Base-by-base conservation (phyloP, 2,113 vertebrate genomes). In the Dolichotis patagonum region DNA sequence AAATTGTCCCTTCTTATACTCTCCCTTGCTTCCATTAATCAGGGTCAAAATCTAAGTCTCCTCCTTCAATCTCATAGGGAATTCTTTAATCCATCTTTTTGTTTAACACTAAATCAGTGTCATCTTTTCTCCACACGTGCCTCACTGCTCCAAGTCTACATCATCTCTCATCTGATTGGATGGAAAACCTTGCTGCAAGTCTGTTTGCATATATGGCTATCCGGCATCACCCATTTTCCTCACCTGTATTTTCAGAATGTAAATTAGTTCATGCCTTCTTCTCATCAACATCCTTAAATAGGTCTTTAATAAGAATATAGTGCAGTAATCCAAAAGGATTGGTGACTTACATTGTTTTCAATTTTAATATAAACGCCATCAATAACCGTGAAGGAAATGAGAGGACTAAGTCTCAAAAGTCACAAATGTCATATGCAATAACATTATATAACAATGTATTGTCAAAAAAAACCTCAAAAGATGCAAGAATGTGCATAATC, bases 121-220 rank as follows among this genome's bases (percentile, higher is more conserved):
- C 22, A 20, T 12, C 5, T 62, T 54, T 35, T 28, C 5, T 41
- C 26, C 2, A 11, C 9, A 49, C 56, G 14, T 38, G 6, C 13
- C 32, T 93, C n/a, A 1, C 12, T 85, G 63, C 30, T 58, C 22
- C 28, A 16, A 14, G 49, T 63, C 26, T 73, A 67, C 22, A 41
- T 22, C 46, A 11, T 56, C 9, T 85, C 2, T 78, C 38, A 58
- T 14, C 7, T 43, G 17, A 62, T 82, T 26, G 75, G 19, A 38
- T 32, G 49, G 4, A 14, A 46, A 52, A 60, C 1, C 3, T 3
- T 5, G 41, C 54, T 11, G 0, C 6, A 56, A 38, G 4, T 38
- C 17, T 90, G 9, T 5, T 30, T 12, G 14, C 1, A 24, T 62
- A 30, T 4, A 28, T 7, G 81, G 7, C 5, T 46, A 3, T 46